Evolutionary conservation across 2,888 invertebrate genomes (phyloP).

Genomic region (Stegana nigrithorax): DNA sequence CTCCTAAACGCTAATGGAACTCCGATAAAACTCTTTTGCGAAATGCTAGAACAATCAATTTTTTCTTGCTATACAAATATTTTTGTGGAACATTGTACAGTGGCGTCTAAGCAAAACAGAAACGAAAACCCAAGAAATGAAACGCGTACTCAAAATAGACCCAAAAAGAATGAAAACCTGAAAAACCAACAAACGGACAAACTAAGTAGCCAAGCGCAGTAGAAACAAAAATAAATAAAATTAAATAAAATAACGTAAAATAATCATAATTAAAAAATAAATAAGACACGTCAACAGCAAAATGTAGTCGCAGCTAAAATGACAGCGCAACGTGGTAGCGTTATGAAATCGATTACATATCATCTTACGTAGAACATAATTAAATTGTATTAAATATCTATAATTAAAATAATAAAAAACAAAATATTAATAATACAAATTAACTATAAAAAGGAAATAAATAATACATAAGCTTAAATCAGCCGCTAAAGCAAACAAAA

Average conservation of each 20-base stretch:
- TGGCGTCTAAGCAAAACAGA: too few species aligned
- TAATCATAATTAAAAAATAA: conserved; percentile 22
- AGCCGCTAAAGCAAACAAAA: too few species aligned
- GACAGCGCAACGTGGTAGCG: conserved; percentile 14
- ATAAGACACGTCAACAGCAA: background rate
- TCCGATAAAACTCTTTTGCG: conserved; percentile 37
- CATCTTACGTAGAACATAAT: conserved; percentile 60
- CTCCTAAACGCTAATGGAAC: conserved; percentile 2
- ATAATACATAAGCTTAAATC: background rate
- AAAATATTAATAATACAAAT: conserved; percentile 35
- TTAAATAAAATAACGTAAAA: conserved; percentile 28
- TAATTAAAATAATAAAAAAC: conserved; percentile 35
- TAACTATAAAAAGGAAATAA: conserved; percentile 35
- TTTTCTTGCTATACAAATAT: conserved; percentile 51
- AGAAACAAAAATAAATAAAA: conserved; percentile 22
- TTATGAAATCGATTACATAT: conserved; percentile 63
- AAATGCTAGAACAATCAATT: conserved; percentile 60
- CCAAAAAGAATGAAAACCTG: background rate
- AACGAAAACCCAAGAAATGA: conserved; percentile 26
- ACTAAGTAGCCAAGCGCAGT: background rate
- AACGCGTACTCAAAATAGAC: background rate
- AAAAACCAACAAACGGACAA: background rate
- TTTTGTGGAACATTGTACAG: too few species aligned
- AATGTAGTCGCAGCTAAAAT: background rate
- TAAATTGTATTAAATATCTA: conserved; percentile 35